Percentiles rank a stretch among this genome's conserved stretches.
phyloP scores from a whole-genome alignment of 1,140 invertebrate species.

The Rhyacophila brunnea region DNA sequence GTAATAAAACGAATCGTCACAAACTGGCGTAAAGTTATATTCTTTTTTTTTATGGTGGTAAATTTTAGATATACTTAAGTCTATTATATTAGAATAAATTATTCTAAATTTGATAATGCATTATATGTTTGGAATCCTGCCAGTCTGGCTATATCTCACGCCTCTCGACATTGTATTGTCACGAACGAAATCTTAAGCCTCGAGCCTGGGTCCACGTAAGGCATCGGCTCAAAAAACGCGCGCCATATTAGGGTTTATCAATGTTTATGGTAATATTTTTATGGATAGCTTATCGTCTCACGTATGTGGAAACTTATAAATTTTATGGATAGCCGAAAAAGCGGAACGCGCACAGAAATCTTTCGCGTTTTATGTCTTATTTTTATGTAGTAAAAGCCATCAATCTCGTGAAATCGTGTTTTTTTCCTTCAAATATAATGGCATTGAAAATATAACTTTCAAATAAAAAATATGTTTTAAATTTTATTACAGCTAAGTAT shows the following conservation, averaged over 20 bases:
- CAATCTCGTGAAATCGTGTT: background rate
- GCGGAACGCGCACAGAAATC: background rate
- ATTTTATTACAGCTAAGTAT: too few species aligned
- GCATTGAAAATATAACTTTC: too few species aligned
- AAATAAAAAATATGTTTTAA: too few species aligned
- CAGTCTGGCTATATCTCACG: background rate
- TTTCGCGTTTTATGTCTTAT: background rate
- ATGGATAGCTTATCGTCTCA: conserved; percentile 14
- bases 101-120: too few species aligned
- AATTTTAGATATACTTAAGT: too few species aligned
- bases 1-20: too few species aligned
- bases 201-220: background rate
- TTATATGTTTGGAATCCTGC: background rate
- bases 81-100: too few species aligned
- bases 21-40: too few species aligned
- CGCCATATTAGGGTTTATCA: conserved; percentile 22
- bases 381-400: background rate
- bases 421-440: too few species aligned
- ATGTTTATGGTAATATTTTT: conserved; percentile 30
- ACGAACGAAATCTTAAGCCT: conserved; percentile 5
- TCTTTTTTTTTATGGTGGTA: too few species aligned
- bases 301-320: conserved; percentile 5
- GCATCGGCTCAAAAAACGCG: background rate
- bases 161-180: conserved; percentile 9
- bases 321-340: conserved; percentile 1